A percentile compares a stretch with the other conserved stretches of the same genome.
These are phyloP conservation scores for Psittacula echo DNA, from an alignment of 2,797 vertebrate genomes.

Conservation along the genomic window DNA sequence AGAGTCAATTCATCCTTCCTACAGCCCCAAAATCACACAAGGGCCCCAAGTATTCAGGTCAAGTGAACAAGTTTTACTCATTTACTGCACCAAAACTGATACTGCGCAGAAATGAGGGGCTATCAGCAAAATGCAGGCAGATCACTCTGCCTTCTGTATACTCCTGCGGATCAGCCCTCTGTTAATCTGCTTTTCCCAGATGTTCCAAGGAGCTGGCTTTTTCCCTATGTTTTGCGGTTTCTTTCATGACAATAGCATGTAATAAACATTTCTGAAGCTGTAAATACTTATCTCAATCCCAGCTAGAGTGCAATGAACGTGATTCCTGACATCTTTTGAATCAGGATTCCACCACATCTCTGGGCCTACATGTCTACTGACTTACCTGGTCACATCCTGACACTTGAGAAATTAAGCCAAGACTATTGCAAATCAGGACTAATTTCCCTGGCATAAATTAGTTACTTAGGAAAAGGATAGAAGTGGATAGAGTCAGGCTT, in stretches of 20 bases:
- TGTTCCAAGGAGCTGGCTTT: slow-evolving; percentile 1
- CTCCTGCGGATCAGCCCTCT: not conserved
- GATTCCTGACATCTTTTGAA: not conserved
- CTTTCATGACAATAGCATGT: not conserved
- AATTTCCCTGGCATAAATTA: not conserved
- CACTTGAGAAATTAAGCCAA: not conserved
- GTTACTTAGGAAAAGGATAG: not conserved
- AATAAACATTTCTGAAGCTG: not conserved
- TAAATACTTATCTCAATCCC: not conserved
- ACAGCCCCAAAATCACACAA: not conserved
- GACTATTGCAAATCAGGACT: not conserved
- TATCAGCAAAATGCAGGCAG: not conserved
- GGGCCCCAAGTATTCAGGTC: not conserved
- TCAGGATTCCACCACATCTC: not conserved
- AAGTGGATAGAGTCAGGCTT: not conserved
- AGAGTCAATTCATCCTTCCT: not conserved
- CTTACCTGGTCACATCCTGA: not conserved
- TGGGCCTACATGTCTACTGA: not conserved
- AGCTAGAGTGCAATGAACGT: not conserved
- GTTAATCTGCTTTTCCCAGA: not conserved
- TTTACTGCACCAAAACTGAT: not conserved
- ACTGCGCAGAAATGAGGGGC: not conserved
- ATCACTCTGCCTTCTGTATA: not conserved
- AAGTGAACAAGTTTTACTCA: not conserved
- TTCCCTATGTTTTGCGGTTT: not conserved